Percentiles rank a stretch among this genome's conserved stretches.
phyloP scores from a whole-genome alignment of 1,140 invertebrate genomes.

The Conopomorpha cramerella region DNA sequence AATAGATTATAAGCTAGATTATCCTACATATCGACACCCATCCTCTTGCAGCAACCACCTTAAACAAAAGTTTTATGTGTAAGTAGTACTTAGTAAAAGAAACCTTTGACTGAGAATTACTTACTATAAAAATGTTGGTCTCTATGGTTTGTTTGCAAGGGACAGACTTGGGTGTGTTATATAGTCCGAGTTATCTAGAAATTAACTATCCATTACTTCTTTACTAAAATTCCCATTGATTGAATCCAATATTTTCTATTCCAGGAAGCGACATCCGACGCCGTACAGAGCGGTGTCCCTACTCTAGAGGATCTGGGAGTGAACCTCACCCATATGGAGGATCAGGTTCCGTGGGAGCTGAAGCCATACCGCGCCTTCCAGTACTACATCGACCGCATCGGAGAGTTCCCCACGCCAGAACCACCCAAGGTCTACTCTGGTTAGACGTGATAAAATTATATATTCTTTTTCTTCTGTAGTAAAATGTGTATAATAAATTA shows the following conservation, averaged over 20 bases:
- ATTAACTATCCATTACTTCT: not conserved
- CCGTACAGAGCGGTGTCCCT: slow-evolving; percentile 65
- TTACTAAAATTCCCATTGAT: not conserved
- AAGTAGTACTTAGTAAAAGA: no score
- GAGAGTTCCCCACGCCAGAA: slow-evolving; percentile 71
- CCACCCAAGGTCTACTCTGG: slow-evolving; percentile 57
- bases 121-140: no score
- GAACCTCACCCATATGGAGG: slow-evolving; percentile 73
- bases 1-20: no score
- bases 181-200: not conserved
- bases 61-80: no score
- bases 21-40: no score
- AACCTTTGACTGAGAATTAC: no score
- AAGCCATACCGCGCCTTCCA: slow-evolving; percentile 64
- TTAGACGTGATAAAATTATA: slow-evolving; percentile 3
- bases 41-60: no score
- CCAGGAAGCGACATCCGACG: slow-evolving; percentile 79
- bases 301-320: slow-evolving; percentile 89
- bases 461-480: no score
- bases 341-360: slow-evolving; percentile 79
- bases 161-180: not conserved
- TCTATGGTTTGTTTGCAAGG: no score
- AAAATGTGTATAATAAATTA: no score
- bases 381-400: slow-evolving; percentile 76
- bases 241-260: slow-evolving; percentile 5